Base-by-base conservation (phyloP, 2,113 vertebrate species). In the Silurus meridionalis region DNA sequence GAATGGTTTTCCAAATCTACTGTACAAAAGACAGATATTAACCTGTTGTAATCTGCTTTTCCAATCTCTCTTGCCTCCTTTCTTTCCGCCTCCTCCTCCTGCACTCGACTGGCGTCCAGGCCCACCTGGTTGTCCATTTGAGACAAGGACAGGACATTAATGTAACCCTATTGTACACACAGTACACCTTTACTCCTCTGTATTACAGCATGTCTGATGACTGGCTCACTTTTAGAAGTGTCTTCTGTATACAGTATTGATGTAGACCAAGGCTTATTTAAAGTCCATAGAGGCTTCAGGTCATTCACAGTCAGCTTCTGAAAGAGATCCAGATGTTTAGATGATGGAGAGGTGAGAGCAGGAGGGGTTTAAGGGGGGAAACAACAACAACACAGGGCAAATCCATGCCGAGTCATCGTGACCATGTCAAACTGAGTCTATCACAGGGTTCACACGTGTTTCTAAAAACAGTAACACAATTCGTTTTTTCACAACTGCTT, bases 171-270 rank as follows among this genome's bases (percentile, higher is more conserved):
- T 37, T 21, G 71, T 37, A 37, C 6, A 6, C 28, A 52, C 10
- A 58, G 11, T 6, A 52, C 57, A 28, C 13, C 1, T 8, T 8
- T 17, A 11, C 5, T 17, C 8, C 8, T 55, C 8, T 58, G 11
- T n/a, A 53, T 57, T 21, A 85, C 9, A 80, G 19, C n/a, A 8
- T 1, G 13, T 28, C 7, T 0, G n/a, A 23, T 6, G 3, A 46
- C 37, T 37, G 37, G 37, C 86, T 90, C 89, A 95, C 95, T 95
- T 95, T 93, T 94, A 3, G 94, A 93, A 63, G 90, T 82, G 19
- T 95, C 91, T 2, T 78, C 89, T 21, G 94, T 93, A 82, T 91
- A 94, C 0, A 93, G 80, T 6, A 89, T 86, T 0, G 87, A 72
- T 37, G 90, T 90, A 79, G 83, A 69, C 0, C 88, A 78, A 77